Conservation (phyloP, 2,113 vertebrate species). For the Boleophthalmus pectinirostris region DNA sequence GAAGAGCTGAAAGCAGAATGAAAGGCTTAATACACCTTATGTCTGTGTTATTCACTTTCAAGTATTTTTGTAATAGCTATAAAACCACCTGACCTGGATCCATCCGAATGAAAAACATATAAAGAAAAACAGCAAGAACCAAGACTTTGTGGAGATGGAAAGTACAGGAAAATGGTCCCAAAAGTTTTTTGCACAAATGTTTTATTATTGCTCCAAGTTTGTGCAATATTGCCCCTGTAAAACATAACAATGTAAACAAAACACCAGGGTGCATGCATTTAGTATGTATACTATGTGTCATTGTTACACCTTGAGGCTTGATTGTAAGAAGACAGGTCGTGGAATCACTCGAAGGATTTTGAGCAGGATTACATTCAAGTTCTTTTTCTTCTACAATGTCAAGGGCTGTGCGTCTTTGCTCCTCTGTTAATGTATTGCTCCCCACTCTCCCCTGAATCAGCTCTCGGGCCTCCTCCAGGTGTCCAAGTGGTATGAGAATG, state of each 20-base stretch:
- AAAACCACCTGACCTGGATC: constrained; percentile 82
- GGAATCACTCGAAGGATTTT: constrained; percentile 4
- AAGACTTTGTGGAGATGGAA: constrained; percentile 79
- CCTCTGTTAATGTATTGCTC: constrained; percentile 56
- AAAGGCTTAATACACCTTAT: neutral
- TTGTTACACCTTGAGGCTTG: constrained; percentile 56
- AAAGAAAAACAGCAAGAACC: constrained; percentile 81
- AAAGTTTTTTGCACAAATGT: constrained; percentile 74
- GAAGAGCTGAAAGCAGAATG: constrained; percentile 60
- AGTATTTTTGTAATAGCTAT: neutral
- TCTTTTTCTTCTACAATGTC: constrained; percentile 68
- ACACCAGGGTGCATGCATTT: neutral
- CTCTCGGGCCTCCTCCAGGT: constrained; percentile 75
- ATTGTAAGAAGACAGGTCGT: neutral
- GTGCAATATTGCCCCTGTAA: constrained; percentile 71
- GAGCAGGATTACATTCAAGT: constrained; percentile 8
- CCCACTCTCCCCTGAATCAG: constrained; percentile 72
- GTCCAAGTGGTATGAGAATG: constrained; percentile 83
- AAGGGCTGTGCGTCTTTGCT: constrained; percentile 68
- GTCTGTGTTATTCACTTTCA: neutral
- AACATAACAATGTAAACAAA: constrained; percentile 20
- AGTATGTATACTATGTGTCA: neutral
- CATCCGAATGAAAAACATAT: constrained; percentile 83
- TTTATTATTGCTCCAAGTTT: constrained; percentile 74
- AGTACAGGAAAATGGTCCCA: constrained; percentile 57